Base-by-base conservation (phyloP, 2,888 invertebrate species). In the Lissocephala sabroskyi region DNA sequence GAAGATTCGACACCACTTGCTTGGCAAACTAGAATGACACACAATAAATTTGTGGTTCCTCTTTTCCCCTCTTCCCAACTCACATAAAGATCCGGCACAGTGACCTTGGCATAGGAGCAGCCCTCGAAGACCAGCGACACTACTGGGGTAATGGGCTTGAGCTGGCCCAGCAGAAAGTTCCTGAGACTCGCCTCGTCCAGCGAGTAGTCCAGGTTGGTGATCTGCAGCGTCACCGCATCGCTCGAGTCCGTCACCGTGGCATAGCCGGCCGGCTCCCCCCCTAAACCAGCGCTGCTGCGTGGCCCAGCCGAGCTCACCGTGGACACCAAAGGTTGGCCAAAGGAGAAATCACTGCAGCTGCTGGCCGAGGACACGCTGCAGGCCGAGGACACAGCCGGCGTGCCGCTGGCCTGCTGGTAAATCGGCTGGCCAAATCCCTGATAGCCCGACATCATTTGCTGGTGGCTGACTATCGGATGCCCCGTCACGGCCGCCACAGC, bases 1-100 rank as follows among this genome's bases (percentile, higher is more conserved):
- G 94, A 57, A 94, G 86, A 77, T 92, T 91, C 2, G 93, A 92
- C 41, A 95, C 93, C 23, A 92, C 91, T 60, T 87, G 88, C 67
- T 89, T 89, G 7, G 90, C 90, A 56, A 82, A 84, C 81, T 81
- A 40, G 41, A 52, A 79, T 50, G 56, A 37, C 41, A 56, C 41
- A 10, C 11, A 14, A 42, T 46, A 1, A 2, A n/a, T 7, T 11
- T 49, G 32, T 3, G n/a, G 29, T 3, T 29, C 2, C 2, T 29
- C 6, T 29, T 29, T 5, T n/a, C 2, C n/a, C 29, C 10, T 17
- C 6, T 2, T 36, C n/a, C n/a, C 4, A 10, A 66, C 82, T 80
- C 60, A 82, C 82, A 54, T 81, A 80, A 40, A 83, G 63, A 67
- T 84, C 83, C 1, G 85, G 85, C 1, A 85, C 84, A n/a, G 84